phyloP scores from a whole-genome alignment of 2,888 invertebrate species.

The Parnassius apollo region DNA sequence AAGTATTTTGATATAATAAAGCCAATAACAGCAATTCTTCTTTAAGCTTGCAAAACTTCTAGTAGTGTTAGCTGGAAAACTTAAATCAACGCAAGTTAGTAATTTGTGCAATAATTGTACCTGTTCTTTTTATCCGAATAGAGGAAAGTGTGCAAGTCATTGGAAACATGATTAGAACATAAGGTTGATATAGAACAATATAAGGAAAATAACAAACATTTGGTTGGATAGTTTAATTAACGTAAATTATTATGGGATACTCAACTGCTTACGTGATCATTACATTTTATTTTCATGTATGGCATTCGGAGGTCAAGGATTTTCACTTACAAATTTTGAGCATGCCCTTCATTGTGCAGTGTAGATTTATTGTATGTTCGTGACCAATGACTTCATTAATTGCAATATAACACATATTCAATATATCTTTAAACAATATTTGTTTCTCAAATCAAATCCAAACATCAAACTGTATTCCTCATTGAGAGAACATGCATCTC shows the following conservation, averaged over 20 bases:
- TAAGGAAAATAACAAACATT: constrained; percentile 37
- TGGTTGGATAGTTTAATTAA: constrained; percentile 68
- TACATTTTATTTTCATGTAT: constrained; percentile 54
- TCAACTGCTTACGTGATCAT: constrained; percentile 19
- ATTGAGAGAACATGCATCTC: constrained; percentile 67
- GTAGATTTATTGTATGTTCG: constrained; percentile 41
- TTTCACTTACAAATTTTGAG: constrained; percentile 60
- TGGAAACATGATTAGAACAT: constrained; percentile 24
- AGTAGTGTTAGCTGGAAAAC: constrained; percentile 59
- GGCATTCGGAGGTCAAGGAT: constrained; percentile 56
- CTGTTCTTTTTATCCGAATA: constrained; percentile 30
- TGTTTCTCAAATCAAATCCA: constrained; percentile 43
- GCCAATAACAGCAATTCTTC: constrained; percentile 35
- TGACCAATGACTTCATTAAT: constrained; percentile 25
- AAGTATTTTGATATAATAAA: background rate
- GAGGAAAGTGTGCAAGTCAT: constrained; percentile 29
- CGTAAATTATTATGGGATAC: constrained; percentile 50
- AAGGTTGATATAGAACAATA: constrained; percentile 31
- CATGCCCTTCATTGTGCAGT: constrained; percentile 72
- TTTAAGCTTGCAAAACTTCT: constrained; percentile 67
- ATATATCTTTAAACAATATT: constrained; percentile 31
- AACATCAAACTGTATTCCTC: constrained; percentile 61
- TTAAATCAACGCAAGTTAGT: constrained; percentile 38
- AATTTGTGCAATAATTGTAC: constrained; percentile 34
- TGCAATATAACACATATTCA: constrained; percentile 21